Conservation (phyloP, 2,113 vertebrate species). For the Eupsittula cactorum region DNA sequence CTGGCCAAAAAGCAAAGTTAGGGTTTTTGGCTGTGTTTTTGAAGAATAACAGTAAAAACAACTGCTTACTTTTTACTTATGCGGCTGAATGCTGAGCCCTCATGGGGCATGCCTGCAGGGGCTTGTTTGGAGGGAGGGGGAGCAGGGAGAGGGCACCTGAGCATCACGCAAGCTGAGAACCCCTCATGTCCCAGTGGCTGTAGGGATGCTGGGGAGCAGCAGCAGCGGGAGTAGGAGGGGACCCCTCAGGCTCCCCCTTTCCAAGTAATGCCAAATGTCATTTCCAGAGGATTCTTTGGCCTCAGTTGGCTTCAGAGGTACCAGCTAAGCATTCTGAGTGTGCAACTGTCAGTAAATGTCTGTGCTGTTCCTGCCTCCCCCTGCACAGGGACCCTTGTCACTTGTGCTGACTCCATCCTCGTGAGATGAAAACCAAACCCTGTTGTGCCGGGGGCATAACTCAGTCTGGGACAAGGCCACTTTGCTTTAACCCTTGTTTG, state of each 20-base stretch:
- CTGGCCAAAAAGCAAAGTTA: neutral
- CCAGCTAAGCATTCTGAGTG: neutral
- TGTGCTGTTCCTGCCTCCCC: neutral
- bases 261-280: neutral
- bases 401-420: neutral
- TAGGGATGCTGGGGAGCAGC: neutral
- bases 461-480: neutral
- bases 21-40: neutral
- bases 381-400: neutral
- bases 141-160: too few relatives aligned
- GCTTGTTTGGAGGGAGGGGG: neutral
- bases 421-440: neutral
- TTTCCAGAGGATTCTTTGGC: neutral
- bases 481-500: neutral
- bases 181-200: accelerated
- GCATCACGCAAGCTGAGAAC: neutral
- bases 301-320: neutral
- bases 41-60: neutral
- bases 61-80: neutral
- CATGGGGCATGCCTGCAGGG: neutral
- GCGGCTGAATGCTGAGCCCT: neutral
- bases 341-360: accelerated
- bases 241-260: neutral
- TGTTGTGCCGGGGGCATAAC: accelerated
- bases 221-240: neutral